phyloP scores from a whole-genome alignment of 2,113 vertebrate genomes.

The Nesogale talazaci region DNA sequence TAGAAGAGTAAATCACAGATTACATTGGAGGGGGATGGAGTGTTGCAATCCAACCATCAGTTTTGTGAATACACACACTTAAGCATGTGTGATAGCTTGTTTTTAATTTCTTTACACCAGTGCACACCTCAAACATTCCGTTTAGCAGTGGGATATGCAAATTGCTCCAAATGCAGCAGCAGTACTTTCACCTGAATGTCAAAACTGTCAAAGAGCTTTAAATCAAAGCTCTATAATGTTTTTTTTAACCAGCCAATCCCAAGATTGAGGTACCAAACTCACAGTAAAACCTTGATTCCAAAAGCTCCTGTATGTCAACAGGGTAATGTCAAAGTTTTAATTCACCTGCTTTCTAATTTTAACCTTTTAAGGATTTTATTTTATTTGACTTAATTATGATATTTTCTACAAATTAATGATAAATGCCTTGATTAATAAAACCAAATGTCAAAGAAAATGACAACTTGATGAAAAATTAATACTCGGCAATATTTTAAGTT shows the following conservation, averaged over 20 bases:
- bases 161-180: conserved; percentile 84
- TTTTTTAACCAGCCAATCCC: conserved; percentile 64
- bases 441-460: conserved; percentile 74
- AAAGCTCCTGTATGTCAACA: conserved; percentile 62
- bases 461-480: conserved; percentile 83
- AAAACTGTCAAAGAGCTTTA: conserved; percentile 85
- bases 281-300: conserved; percentile 67
- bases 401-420: conserved; percentile 79
- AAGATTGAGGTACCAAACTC: conserved; percentile 64
- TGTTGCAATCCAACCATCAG: conserved; percentile 63
- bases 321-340: conserved; percentile 72
- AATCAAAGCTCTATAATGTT: conserved; percentile 80
- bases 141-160: conserved; percentile 85
- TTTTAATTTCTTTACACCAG: conserved; percentile 85
- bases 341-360: conserved; percentile 77
- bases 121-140: conserved; percentile 82
- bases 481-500: conserved; percentile 79
- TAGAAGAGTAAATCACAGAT: conserved; percentile 80
- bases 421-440: conserved; percentile 79
- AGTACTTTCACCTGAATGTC: conserved; percentile 84
- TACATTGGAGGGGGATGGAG: conserved; percentile 59
- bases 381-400: conserved; percentile 77
- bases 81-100: conserved; percentile 81
- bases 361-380: conserved; percentile 81
- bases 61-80: conserved; percentile 76